Conservation (phyloP, 2,797 vertebrate species). For the Mustela erminea region DNA sequence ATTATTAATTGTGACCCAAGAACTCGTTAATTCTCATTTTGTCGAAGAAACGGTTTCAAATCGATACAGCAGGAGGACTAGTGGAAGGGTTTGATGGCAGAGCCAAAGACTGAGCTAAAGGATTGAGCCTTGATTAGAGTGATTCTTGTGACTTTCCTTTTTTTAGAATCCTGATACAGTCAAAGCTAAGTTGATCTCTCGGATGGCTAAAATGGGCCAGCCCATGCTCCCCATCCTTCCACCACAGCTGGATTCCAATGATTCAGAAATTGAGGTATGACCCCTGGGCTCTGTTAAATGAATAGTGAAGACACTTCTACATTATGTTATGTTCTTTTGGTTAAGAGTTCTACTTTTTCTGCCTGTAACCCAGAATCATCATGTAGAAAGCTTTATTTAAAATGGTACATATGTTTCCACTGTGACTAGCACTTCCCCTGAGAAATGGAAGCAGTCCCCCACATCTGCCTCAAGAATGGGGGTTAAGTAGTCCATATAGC, state of each 20-base stretch:
- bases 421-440: background rate
- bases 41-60: conserved; percentile 43
- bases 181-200: conserved; percentile 98
- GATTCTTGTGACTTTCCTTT: conserved; percentile 55
- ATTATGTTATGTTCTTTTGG: conserved; percentile 59
- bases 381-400: conserved; percentile 46
- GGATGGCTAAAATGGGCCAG: conserved; percentile 99
- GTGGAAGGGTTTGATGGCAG: background rate
- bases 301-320: background rate
- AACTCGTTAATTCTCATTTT: conserved; percentile 51
- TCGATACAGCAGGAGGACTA: background rate
- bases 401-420: conserved; percentile 27
- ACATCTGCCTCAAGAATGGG: background rate
- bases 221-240: conserved; percentile 96
- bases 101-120: conserved; percentile 19
- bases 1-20: background rate
- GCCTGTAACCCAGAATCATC: background rate
- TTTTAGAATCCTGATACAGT: conserved; percentile 94
- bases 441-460: conserved; percentile 14
- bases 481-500: conserved; percentile 9
- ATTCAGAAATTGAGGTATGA: conserved; percentile 95
- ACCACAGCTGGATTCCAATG: conserved; percentile 95
- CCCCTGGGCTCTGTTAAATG: background rate
- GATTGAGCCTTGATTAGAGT: conserved; percentile 13
- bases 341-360: conserved; percentile 44